Percentiles rank a stretch among this genome's conserved stretches.
These are phyloP conservation scores for Lasioglossum morio DNA, from an alignment of 2,888 invertebrate genomes.

Conservation along the genomic window DNA sequence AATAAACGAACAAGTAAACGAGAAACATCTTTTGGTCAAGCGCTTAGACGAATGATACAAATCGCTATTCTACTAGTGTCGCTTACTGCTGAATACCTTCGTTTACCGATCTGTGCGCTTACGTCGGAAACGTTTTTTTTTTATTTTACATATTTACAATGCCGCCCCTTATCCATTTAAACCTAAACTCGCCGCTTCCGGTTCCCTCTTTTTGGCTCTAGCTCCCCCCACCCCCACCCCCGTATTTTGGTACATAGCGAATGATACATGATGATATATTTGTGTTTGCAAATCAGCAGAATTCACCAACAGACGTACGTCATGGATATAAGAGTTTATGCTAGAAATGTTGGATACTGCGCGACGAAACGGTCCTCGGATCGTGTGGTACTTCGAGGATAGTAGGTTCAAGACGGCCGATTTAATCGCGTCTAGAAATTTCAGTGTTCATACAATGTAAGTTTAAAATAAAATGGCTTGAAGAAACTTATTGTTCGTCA, in stretches of 20 bases:
- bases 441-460: not conserved
- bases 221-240: not conserved
- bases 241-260: constrained; percentile 22
- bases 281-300: constrained; percentile 36
- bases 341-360: constrained; percentile 25
- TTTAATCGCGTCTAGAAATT: constrained; percentile 28
- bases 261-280: constrained; percentile 12
- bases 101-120: constrained; percentile 75
- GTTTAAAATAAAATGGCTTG: not conserved
- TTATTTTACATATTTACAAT: constrained; percentile 77
- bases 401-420: not conserved
- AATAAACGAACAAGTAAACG: constrained; percentile 32
- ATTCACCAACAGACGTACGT: constrained; percentile 24
- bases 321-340: constrained; percentile 10
- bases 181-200: not conserved
- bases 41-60: constrained; percentile 71
- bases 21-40: constrained; percentile 72
- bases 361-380: constrained; percentile 15
- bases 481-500: not conserved
- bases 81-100: constrained; percentile 51
- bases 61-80: constrained; percentile 64
- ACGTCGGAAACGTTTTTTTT: constrained; percentile 71
- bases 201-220: not conserved
- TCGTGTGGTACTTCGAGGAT: constrained; percentile 10
- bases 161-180: constrained; percentile 10